Evolutionary conservation across 1,140 invertebrate genomes (phyloP), one percentile per base, ranked within the genome.

Genomic region (Atta cephalotes): DNA sequence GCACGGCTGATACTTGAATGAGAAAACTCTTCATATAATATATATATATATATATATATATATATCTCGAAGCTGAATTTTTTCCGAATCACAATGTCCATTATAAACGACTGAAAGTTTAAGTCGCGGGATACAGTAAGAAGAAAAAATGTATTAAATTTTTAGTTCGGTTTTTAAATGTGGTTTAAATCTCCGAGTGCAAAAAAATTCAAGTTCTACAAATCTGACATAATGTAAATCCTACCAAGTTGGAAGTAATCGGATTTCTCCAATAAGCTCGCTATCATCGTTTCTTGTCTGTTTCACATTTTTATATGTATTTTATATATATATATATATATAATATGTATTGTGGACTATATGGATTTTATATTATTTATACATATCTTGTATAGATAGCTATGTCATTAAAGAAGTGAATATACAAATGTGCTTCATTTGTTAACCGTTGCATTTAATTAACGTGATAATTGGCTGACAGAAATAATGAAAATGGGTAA

Each of bases 401-500:
- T 39, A 63, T 51, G 14, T 49, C 28, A 21, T 62, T 31, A 76
- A 82, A 82, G 56, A 76, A 62, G 31, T 31, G 28, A 74, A 82
- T 68, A 72, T 74, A 72, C 31, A 81, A n/a, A 68, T 14, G 31
- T n/a, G 28, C 70, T 76, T 62, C 70, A 84, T 84, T 84, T 76
- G 56, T 9, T 72, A 51, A 45, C 18, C n/a, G 56, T 84, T 84
- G 80, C 70, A 84, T 84, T 84, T 84, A 84, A 84, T 84, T 76
- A 84, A 68, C 53, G 25, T 16, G 39, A 74, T 84, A 84, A 84
- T 84, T 84, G 70, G 53, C 31, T 76, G 70, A 28, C 25, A 76
- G 70, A 84, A 84, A 84, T 84, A 76, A 84, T 84, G 80, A 84
- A 84, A 84, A 84, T 84, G 80, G 70, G 58, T 82, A 74, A 82